Evolutionary conservation across 1,140 invertebrate genomes (phyloP).

Genomic region (Heliothis virescens): DNA sequence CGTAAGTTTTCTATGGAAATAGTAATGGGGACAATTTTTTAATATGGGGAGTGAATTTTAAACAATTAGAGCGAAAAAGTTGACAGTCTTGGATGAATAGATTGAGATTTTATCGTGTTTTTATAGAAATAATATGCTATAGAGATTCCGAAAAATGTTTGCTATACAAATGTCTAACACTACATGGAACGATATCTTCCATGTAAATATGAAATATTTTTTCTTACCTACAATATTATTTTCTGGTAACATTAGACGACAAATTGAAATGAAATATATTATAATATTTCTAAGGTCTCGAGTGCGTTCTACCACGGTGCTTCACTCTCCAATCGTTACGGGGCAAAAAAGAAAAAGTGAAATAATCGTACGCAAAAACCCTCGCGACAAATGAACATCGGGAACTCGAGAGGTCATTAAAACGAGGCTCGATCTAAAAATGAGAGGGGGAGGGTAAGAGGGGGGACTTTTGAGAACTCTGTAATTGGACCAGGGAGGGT

Average conservation of each 20-base stretch:
- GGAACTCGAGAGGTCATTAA: slow-evolving; percentile 84
- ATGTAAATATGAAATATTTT: too few relatives aligned
- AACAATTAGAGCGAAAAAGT: slow-evolving; percentile 69
- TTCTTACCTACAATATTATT: background rate
- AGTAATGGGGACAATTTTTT: slow-evolving; percentile 83
- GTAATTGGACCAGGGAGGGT: slow-evolving; percentile 85
- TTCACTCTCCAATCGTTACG: slow-evolving; percentile 52
- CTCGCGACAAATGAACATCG: slow-evolving; percentile 85
- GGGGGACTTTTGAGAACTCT: slow-evolving; percentile 81
- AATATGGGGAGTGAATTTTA: slow-evolving; percentile 80
- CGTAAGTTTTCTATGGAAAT: slow-evolving; percentile 64
- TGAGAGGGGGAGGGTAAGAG: slow-evolving; percentile 60
- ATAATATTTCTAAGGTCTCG: slow-evolving; percentile 50
- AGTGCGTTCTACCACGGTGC: slow-evolving; percentile 56
- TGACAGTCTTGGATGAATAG: background rate
- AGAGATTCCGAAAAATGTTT: background rate
- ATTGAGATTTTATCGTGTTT: slow-evolving; percentile 13
- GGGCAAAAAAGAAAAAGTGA: slow-evolving; percentile 69
- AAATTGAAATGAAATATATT: slow-evolving; percentile 39
- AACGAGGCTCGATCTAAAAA: slow-evolving; percentile 84
- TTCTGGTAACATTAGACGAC: slow-evolving; percentile 19
- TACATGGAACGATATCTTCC: too few relatives aligned
- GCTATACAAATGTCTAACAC: too few relatives aligned
- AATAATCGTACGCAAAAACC: slow-evolving; percentile 83
- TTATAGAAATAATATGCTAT: background rate